Percentiles rank a stretch among this genome's conserved stretches.
phyloP scores from a whole-genome alignment of 2,797 vertebrate species.

The Momotus momota region DNA sequence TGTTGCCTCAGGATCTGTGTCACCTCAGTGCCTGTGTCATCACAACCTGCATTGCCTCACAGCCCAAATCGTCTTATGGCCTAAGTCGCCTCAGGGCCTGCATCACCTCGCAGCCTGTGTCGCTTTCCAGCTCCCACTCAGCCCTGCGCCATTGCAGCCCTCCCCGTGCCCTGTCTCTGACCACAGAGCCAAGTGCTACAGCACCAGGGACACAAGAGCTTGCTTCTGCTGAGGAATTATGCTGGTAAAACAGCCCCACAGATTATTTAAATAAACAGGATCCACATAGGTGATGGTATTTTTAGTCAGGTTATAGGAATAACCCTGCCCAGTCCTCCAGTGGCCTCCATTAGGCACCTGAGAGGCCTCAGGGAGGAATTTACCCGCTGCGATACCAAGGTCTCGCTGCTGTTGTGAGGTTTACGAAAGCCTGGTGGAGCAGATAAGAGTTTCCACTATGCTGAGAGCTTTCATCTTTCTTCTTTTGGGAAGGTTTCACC shows the following conservation, averaged over 20 bases:
- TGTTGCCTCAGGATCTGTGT: no score
- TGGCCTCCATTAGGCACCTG: background rate
- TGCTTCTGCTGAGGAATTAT: background rate
- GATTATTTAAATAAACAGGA: background rate
- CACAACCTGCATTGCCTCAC: no score
- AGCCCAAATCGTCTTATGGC: no score
- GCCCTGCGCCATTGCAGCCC: rapidly evolving
- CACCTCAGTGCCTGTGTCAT: background rate
- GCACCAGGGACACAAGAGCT: background rate
- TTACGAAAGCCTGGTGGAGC: rapidly evolving
- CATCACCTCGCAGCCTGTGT: background rate
- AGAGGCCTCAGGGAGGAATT: background rate
- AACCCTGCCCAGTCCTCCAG: background rate
- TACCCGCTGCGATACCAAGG: rapidly evolving
- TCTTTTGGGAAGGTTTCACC: background rate
- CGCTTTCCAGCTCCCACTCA: background rate
- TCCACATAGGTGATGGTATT: background rate
- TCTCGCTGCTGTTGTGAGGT: background rate
- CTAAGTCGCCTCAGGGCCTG: no score
- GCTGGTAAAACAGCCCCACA: background rate
- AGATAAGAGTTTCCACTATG: background rate
- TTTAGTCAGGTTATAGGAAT: background rate
- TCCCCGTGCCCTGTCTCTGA: background rate
- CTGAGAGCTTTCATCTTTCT: background rate
- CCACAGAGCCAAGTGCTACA: background rate